Evolutionary conservation across 2,888 invertebrate genomes (phyloP).

Genomic region (Eubasilissa splendida): DNA sequence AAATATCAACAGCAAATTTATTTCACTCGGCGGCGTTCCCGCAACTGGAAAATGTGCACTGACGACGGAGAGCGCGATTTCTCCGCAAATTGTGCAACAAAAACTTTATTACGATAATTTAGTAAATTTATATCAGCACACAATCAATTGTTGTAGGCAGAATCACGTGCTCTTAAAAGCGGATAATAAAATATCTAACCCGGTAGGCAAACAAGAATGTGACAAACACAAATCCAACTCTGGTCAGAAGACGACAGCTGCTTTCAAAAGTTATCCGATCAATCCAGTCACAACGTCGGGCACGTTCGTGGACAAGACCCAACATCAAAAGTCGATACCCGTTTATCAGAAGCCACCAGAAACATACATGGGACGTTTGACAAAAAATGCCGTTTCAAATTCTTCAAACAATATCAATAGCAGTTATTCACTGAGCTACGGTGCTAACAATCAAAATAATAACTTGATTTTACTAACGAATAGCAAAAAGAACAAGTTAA

Average conservation of each 20-base stretch:
- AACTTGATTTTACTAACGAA: constrained; percentile 43
- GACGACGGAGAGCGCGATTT: neutral
- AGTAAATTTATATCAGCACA: constrained; percentile 2
- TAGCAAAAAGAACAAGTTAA: constrained; percentile 34
- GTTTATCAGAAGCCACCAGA: constrained; percentile 43
- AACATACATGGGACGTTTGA: constrained; percentile 24
- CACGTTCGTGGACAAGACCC: neutral
- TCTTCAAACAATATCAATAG: constrained; percentile 19
- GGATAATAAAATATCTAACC: neutral
- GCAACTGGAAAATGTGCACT: neutral
- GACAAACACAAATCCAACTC: neutral
- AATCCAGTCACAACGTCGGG: neutral
- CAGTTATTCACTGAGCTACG: neutral
- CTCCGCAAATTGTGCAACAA: constrained; percentile 5
- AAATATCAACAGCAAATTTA: constrained; percentile 4
- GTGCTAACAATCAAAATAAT: constrained; percentile 26
- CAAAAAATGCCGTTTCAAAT: constrained; percentile 29
- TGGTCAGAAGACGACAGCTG: neutral
- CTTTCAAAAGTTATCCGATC: constrained; percentile 5
- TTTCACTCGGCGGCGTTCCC: constrained; percentile 2
- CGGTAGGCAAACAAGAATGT: neutral
- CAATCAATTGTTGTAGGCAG: constrained; percentile 24
- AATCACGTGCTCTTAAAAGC: constrained; percentile 8
- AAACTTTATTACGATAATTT: constrained; percentile 15
- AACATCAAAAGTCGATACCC: constrained; percentile 28